Evolutionary conservation across 2,113 vertebrate genomes (phyloP).

Genomic region (Rousettus leschenaultii): DNA sequence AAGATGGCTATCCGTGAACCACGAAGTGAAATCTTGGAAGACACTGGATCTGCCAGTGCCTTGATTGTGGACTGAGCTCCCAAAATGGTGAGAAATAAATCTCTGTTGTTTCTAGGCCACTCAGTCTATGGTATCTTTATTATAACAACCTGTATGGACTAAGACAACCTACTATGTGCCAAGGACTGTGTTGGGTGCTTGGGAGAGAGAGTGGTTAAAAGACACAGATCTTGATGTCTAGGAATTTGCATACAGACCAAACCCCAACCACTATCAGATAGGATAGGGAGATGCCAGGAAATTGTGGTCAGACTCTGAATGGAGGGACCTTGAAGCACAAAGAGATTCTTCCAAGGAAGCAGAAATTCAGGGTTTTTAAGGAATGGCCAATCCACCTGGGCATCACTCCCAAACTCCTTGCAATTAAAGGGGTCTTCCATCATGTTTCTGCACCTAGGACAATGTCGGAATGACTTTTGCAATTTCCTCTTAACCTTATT

Average conservation of each 20-base stretch:
- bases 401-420: background rate
- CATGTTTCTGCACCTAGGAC: background rate
- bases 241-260: background rate
- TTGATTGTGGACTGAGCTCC: background rate
- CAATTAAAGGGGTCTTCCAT: background rate
- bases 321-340: background rate
- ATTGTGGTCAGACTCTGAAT: background rate
- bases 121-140: background rate
- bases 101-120: background rate
- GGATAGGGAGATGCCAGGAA: background rate
- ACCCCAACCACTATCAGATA: too few relatives aligned
- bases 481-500: background rate
- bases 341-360: fast-evolving
- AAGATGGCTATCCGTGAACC: background rate
- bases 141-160: background rate
- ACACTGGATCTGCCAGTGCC: background rate
- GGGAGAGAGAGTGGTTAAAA: background rate
- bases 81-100: background rate
- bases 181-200: background rate
- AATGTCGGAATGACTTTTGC: background rate
- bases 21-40: background rate
- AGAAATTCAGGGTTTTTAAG: background rate
- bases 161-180: background rate
- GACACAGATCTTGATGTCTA: background rate
- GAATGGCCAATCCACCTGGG: background rate